Base-by-base conservation (phyloP, 2,797 vertebrate species). In the Hylomyscus alleni region DNA sequence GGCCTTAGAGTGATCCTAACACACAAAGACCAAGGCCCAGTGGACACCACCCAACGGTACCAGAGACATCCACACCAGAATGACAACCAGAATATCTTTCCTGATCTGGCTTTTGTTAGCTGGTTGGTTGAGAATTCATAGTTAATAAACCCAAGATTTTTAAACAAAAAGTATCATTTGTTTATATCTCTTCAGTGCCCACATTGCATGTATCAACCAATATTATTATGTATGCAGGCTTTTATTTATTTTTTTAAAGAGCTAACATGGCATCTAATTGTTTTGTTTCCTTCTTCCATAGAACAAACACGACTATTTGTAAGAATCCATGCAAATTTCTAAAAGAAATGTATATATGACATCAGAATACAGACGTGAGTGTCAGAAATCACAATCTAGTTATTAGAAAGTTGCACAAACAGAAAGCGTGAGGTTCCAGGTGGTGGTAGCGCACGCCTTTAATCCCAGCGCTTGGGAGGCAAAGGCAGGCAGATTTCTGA, bases 221-320 rank as follows among this genome's bases (percentile, higher is more conserved):
- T 47, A 77, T 65, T 34, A 58, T 89, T 92, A 69, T 76, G 34
- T 34, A 37, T 56, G 10, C 44, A 50, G 9, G 47, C 31, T 84
- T 85, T 85, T 22, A 80, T 60, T 91, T 85, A 20, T 40, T 94
- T 58, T 88, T 88, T 67, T 50, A 77, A 94, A 83, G 19, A 44
- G 22, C 3, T 44, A 26, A 34, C 8, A 26, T 9, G 8, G 26
- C 37, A 75, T 40, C 44, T 73, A 47, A 34, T 82, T 73, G 69
- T 80, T 78, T 65, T 34, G 24, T 72, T 83, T 73, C 34, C 44
- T 10, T 94, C 62, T 77, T 5, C 31, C 24, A 78, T 7, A 34
- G 47, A 86, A 62, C 11, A 69, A 14, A 80, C 31, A 60, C 0
- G 1, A 50, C 40, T 84, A 34, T 76, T 31, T 72, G 73, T 34